These are phyloP conservation scores for Craniophora ligustri DNA, from an alignment of 2,888 invertebrate genomes.

Conservation along the genomic window DNA sequence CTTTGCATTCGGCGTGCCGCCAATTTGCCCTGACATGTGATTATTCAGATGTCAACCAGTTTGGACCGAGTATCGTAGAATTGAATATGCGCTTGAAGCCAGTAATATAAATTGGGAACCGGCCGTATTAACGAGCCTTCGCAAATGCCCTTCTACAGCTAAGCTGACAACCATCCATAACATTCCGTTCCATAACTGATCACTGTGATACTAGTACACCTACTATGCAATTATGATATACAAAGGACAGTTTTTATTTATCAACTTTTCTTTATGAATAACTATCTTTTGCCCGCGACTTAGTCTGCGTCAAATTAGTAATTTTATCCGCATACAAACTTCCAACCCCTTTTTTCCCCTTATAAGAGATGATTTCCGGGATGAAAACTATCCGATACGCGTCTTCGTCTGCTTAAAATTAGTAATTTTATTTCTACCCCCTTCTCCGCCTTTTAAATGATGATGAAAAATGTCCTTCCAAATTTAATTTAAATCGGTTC, in stretches of 20 bases:
- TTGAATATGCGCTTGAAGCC: slow-evolving; percentile 57
- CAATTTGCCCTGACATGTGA: slow-evolving; percentile 56
- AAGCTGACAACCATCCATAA: slow-evolving; percentile 34
- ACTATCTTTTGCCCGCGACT: too few species aligned
- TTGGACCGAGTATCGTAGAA: slow-evolving; percentile 45
- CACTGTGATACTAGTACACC: slow-evolving; percentile 11
- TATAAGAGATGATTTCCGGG: too few species aligned
- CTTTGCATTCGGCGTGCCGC: slow-evolving; percentile 34
- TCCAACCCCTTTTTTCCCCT: too few species aligned
- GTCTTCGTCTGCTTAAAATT: too few species aligned
- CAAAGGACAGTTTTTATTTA: slow-evolving; percentile 4
- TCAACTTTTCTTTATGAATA: slow-evolving; percentile 1
- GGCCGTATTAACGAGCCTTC: slow-evolving; percentile 55
- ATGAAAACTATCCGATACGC: too few species aligned
- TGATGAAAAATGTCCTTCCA: too few species aligned
- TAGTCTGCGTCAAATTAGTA: too few species aligned
- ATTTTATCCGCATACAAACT: too few species aligned
- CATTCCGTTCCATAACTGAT: slow-evolving; percentile 21
- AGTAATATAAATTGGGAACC: slow-evolving; percentile 58
- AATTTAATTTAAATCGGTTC: too few species aligned
- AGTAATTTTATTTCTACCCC: too few species aligned
- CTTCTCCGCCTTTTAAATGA: too few species aligned
- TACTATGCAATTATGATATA: slow-evolving; percentile 14
- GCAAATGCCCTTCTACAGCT: slow-evolving; percentile 38
- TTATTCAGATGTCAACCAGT: slow-evolving; percentile 61